Conservation (phyloP, 2,797 vertebrate species). For the Ceryle rudis region DNA sequence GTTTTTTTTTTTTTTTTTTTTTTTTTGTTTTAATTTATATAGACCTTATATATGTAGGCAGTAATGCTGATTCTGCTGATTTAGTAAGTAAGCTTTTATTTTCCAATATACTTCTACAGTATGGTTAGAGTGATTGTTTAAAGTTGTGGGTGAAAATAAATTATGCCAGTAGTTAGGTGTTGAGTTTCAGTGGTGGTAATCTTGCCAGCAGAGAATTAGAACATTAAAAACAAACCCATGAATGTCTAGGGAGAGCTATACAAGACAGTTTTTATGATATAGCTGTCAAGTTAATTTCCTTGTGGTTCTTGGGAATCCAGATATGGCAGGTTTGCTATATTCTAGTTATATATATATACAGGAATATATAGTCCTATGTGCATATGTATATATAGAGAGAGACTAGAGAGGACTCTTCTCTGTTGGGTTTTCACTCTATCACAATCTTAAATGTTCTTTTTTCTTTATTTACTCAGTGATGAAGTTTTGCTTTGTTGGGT, state of each 20-base stretch:
- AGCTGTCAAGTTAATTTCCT: neutral
- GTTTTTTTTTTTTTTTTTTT: rapidly evolving
- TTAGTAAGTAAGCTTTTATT: neutral
- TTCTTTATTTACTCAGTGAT: neutral
- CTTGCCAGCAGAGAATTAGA: neutral
- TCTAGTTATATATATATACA: neutral
- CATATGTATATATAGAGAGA: too few species aligned
- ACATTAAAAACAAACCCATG: neutral
- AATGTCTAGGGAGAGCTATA: neutral
- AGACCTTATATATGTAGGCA: rapidly evolving
- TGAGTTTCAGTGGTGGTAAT: neutral
- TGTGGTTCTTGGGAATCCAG: neutral
- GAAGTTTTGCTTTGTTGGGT: neutral
- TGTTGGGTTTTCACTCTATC: neutral
- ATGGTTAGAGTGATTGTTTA: neutral
- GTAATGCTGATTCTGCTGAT: rapidly evolving
- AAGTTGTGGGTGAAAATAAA: neutral
- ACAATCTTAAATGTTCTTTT: neutral
- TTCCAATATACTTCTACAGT: neutral
- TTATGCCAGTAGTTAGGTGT: neutral
- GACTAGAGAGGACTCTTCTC: neutral
- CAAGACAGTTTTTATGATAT: rapidly evolving
- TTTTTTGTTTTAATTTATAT: rapidly evolving
- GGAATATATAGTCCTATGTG: too few species aligned
- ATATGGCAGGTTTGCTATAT: neutral